Evolutionary conservation across 2,797 vertebrate species (phyloP).

Genomic region (Eulemur albifrons): DNA sequence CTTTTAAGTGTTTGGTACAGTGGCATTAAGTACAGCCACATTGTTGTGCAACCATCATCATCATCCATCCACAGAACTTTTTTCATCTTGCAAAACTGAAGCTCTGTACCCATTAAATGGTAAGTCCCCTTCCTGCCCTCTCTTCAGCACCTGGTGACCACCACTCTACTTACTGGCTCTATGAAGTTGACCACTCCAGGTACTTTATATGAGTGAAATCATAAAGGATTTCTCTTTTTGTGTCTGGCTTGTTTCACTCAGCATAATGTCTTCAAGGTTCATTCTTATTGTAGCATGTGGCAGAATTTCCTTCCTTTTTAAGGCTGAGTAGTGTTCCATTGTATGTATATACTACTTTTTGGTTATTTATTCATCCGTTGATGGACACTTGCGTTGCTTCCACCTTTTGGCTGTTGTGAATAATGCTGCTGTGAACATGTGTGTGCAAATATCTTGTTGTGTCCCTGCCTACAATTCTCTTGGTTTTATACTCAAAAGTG

Average conservation of each 20-base stretch:
- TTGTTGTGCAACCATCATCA: too few species aligned
- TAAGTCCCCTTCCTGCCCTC: not conserved
- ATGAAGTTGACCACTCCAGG: too few species aligned
- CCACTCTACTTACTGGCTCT: not conserved
- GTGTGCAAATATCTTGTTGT: not conserved
- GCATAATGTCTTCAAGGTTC: not conserved
- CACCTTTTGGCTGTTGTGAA: not conserved
- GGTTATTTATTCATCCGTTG: not conserved
- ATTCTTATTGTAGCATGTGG: not conserved
- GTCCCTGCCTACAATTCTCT: not conserved
- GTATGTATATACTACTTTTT: not conserved
- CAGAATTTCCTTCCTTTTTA: not conserved
- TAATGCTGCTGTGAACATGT: not conserved
- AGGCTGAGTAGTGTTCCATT: not conserved
- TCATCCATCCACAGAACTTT: not conserved
- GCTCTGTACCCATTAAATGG: not conserved
- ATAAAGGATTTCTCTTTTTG: not conserved
- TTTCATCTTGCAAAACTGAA: not conserved
- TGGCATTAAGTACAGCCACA: too few species aligned
- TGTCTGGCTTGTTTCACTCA: not conserved
- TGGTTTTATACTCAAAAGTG: not conserved
- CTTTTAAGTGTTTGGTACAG: not conserved
- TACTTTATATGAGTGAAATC: not conserved
- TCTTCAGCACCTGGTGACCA: not conserved
- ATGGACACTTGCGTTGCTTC: too few species aligned